Evolutionary conservation across 2,888 invertebrate genomes (phyloP), one percentile per base, ranked within the genome.

Genomic region (Clistopyga incitator): DNA sequence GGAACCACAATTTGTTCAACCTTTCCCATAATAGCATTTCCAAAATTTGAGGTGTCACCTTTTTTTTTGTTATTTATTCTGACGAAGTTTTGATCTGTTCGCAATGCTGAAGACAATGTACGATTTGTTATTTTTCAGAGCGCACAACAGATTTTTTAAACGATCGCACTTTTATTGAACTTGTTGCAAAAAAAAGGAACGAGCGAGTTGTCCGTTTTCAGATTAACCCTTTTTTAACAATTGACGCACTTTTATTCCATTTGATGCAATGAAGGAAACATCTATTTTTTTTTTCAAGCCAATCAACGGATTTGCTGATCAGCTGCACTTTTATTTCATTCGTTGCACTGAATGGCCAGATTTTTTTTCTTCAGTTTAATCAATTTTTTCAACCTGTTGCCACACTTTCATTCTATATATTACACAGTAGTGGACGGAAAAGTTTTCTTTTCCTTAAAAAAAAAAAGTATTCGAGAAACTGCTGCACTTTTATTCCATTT

Each of bases 1-100:
- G 50, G 64, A 89, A 23, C 70, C 70, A 80, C 0, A 76, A 23
- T 47, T 68, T 84, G 6, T 47, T 59, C 18, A 56, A 29, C 23
- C 59, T 65, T 3, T 81, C 59, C 59, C 56, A 76, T 65, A 52
- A 23, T 64, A 61, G 54, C 82, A 77, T 79, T 77, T 77, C 50
- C n/a, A 50, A 56, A 13, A 18, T 18, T 50, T 8, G 18, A 18
- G 6, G 18, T 18, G 15, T n/a, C 50, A 18, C 11, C 15, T 45
- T 45, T 45, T 45, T 45, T 45, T 54, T 20, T n/a, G 29, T 23
- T 11, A 45, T 65, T 23, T 10, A 20, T 3, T 59, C 59, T 11
- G 13, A 25, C 13, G 25, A 4, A 54, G 2, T 10, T 3, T 54
- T 54, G 0, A 20, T 54, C 1, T 18, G 1, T 54, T 20, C 23